A percentile compares a stretch with the other conserved stretches of the same genome.
Evolutionary conservation across 2,888 invertebrate species (phyloP).

Genomic region (Drosophila infuscata): DNA sequence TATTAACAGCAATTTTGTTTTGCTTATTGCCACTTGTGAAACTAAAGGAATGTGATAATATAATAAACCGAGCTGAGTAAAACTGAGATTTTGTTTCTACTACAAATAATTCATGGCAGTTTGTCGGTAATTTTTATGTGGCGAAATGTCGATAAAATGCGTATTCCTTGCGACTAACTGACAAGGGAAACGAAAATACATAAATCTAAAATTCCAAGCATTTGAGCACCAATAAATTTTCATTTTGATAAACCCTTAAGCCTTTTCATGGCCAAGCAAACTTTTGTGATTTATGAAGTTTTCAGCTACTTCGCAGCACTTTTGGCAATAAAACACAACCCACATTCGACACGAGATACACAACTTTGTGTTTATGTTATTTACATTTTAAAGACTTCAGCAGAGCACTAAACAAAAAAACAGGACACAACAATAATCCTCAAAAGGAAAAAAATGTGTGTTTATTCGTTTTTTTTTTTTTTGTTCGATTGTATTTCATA

Average conservation of each 20-base stretch:
- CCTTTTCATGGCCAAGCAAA: conserved; percentile 79
- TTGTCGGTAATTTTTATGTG: conserved; percentile 21
- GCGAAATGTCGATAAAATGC: conserved; percentile 34
- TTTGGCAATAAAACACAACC: conserved; percentile 70
- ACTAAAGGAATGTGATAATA: conserved; percentile 26
- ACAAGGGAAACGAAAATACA: conserved; percentile 46
- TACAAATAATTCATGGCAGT: neutral
- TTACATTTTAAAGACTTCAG: conserved; percentile 65
- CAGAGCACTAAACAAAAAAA: conserved; percentile 4
- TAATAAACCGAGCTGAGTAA: conserved; percentile 12
- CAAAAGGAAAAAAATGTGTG: conserved; percentile 1
- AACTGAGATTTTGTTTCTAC: conserved; percentile 20
- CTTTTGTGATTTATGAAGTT: conserved; percentile 78
- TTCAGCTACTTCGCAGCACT: conserved; percentile 63
- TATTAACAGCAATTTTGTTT: conserved; percentile 49
- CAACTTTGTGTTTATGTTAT: conserved; percentile 55
- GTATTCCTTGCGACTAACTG: conserved; percentile 7
- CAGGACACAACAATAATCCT: conserved; percentile 41
- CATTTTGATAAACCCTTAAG: conserved; percentile 79
- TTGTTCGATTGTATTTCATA: conserved; percentile 3
- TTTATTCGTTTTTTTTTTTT: neutral
- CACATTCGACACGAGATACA: conserved; percentile 51
- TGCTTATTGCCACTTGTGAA: neutral
- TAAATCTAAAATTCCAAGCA: conserved; percentile 75
- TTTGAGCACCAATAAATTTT: conserved; percentile 75